Evolutionary conservation across 2,888 invertebrate species (phyloP).

Genomic region (Acleris holmiana): DNA sequence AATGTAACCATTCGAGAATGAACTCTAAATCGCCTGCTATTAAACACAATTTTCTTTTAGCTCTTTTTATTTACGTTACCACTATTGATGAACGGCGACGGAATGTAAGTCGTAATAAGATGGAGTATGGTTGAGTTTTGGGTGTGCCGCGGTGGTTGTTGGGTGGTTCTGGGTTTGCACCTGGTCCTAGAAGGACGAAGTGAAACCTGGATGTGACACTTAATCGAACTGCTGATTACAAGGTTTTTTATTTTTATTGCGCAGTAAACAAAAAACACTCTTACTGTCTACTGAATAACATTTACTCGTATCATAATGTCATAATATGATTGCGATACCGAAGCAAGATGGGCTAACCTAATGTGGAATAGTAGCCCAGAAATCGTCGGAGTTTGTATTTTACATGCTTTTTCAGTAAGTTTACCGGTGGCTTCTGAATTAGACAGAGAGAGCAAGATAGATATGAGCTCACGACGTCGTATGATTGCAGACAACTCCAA

Average conservation of each 20-base stretch:
- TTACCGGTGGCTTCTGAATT: too few species aligned
- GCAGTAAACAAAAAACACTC: too few species aligned
- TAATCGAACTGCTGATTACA: conserved; percentile 27
- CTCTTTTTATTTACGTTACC: neutral
- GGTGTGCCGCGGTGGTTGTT: neutral
- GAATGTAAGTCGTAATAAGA: neutral
- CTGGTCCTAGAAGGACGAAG: neutral
- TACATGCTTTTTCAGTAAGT: too few species aligned
- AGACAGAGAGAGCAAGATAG: too few species aligned
- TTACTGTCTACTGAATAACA: too few species aligned
- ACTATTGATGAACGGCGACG: neutral
- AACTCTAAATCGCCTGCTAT: conserved; percentile 4
- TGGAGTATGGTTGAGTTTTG: neutral
- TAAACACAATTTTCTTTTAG: conserved; percentile 18
- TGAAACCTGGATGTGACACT: conserved; percentile 16
- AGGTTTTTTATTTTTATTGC: neutral
- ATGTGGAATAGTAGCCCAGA: too few species aligned
- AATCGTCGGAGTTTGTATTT: too few species aligned
- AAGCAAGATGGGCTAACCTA: too few species aligned
- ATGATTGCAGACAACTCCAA: too few species aligned
- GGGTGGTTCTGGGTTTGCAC: neutral
- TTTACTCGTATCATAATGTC: too few species aligned
- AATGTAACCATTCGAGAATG: conserved; percentile 2
- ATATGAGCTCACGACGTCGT: too few species aligned
- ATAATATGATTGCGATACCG: too few species aligned